Conservation (phyloP, 2,888 invertebrate species). For the Calliphora vomitoria region DNA sequence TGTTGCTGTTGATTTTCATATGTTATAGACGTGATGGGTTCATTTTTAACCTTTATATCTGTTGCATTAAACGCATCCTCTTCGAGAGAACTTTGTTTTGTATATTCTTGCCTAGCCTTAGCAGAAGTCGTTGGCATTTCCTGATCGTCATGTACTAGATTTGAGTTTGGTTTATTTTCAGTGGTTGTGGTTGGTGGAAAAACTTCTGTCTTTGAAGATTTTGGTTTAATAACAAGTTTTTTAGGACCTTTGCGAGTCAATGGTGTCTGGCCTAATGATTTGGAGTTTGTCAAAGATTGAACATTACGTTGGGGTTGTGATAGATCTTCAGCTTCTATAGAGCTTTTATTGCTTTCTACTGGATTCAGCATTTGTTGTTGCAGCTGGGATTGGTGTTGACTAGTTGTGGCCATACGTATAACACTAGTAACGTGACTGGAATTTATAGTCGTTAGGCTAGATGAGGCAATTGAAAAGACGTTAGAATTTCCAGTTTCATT, state of each 20-base stretch:
- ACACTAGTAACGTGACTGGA: conserved; percentile 82
- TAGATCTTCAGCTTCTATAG: conserved; percentile 77
- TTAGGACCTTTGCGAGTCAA: conserved; percentile 77
- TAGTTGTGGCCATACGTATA: conserved; percentile 83
- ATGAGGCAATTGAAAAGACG: conserved; percentile 49
- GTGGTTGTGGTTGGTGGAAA: conserved; percentile 65
- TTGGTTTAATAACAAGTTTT: conserved; percentile 83
- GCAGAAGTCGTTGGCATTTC: conserved; percentile 74
- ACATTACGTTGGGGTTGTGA: conserved; percentile 66
- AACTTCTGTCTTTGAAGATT: conserved; percentile 77
- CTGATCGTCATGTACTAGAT: conserved; percentile 60
- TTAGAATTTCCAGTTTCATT: conserved; percentile 23
- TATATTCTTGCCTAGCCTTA: conserved; percentile 57
- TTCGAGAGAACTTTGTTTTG: conserved; percentile 20
- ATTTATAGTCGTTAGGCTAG: conserved; percentile 65
- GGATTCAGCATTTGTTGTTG: conserved; percentile 59
- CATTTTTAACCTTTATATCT: conserved; percentile 78
- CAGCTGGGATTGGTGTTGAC: conserved; percentile 71
- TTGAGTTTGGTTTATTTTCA: conserved; percentile 48
- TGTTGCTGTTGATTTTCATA: conserved; percentile 56
- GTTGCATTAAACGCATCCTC: conserved; percentile 52
- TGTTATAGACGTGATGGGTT: conserved; percentile 72
- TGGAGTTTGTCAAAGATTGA: conserved; percentile 26
- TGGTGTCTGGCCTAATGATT: conserved; percentile 68
- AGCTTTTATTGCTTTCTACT: conserved; percentile 30